Conservation (phyloP, 2,113 vertebrate species). For the Vanacampus margaritifer region DNA sequence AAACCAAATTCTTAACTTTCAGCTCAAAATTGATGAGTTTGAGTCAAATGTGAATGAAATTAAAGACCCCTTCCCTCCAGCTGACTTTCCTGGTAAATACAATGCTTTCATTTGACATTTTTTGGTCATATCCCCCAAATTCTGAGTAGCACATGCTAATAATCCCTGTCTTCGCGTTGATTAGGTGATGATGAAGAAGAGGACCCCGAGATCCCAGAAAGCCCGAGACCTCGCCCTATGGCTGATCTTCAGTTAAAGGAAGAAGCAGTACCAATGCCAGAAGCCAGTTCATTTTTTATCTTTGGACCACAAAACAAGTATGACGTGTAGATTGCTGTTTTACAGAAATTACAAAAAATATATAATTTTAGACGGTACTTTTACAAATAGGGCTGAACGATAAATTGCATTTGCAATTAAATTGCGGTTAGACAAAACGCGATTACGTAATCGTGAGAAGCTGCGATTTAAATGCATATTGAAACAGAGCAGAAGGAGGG, state of each 20-base stretch:
- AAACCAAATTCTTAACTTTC: constrained; percentile 25
- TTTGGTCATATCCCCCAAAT: not conserved
- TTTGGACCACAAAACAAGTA: constrained; percentile 97
- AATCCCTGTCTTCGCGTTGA: not conserved
- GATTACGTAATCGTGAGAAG: too few relatives aligned
- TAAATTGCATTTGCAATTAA: too few relatives aligned
- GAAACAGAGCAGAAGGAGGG: too few relatives aligned
- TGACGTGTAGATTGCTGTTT: not conserved
- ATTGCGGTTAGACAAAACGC: too few relatives aligned
- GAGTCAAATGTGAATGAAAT: constrained; percentile 97
- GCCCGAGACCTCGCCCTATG: constrained; percentile 89
- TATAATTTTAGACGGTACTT: too few relatives aligned
- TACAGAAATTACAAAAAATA: not conserved
- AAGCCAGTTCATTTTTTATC: constrained; percentile 95
- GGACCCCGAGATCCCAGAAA: constrained; percentile 90
- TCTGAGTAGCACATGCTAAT: not conserved
- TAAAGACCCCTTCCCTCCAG: constrained; percentile 96
- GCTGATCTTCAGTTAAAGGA: constrained; percentile 96
- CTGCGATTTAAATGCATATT: too few relatives aligned
- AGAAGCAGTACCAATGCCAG: constrained; percentile 92
- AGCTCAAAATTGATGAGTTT: constrained; percentile 97
- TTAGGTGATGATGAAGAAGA: constrained; percentile 93
- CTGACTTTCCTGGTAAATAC: constrained; percentile 92
- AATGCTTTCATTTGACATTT: not conserved
- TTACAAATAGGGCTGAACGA: too few relatives aligned